These are phyloP conservation scores for Hybos culiciformis DNA, from an alignment of 2,888 invertebrate genomes.

Conservation along the genomic window DNA sequence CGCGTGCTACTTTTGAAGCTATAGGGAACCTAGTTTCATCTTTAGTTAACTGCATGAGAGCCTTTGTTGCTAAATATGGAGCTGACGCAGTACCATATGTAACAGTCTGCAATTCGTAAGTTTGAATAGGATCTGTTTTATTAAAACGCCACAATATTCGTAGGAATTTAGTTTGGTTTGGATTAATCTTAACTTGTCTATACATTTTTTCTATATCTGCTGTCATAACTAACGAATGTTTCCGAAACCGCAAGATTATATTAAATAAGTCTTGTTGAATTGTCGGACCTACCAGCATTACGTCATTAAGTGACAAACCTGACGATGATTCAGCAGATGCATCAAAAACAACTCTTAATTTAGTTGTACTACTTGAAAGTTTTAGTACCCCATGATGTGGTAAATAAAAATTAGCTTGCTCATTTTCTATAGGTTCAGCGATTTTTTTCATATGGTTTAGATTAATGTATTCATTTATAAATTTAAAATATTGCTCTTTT, in stretches of 20 bases:
- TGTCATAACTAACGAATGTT: not conserved
- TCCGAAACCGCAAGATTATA: constrained; percentile 7
- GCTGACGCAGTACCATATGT: constrained; percentile 6
- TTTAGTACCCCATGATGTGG: constrained; percentile 14
- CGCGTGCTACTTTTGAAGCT: constrained; percentile 3
- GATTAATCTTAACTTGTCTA: constrained; percentile 1
- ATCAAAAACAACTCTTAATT: constrained; percentile 6
- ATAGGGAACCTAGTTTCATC: constrained; percentile 9
- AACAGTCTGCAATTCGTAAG: not conserved
- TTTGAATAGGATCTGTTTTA: not conserved
- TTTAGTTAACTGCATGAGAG: constrained; percentile 10
- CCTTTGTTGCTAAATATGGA: constrained; percentile 1
- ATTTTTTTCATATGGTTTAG: not conserved
- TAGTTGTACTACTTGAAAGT: constrained; percentile 3
- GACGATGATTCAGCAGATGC: no score
- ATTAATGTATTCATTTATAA: not conserved
- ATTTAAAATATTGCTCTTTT: no score
- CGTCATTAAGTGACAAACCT: no score
- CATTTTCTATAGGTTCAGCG: no score
- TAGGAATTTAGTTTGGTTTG: constrained; percentile 4
- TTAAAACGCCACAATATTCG: constrained; percentile 8
- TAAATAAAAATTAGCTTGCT: constrained; percentile 12
- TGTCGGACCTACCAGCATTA: constrained; percentile 6
- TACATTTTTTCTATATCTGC: constrained; percentile 10
- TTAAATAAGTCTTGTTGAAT: constrained; percentile 9